These are phyloP conservation scores for Physella acuta DNA, from an alignment of 1,140 invertebrate genomes.

Conservation along the genomic window DNA sequence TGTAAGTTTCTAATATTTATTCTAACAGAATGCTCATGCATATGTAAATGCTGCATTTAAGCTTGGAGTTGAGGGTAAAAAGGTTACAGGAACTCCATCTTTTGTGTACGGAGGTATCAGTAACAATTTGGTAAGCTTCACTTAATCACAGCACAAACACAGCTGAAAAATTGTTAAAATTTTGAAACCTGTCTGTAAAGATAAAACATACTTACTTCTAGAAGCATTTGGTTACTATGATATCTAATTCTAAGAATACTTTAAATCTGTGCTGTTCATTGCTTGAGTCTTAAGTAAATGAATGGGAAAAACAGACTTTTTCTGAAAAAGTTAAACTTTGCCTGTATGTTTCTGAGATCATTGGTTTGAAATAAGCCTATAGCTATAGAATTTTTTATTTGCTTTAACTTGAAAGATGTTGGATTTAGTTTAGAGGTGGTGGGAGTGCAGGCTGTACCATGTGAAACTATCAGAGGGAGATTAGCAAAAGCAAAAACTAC, in stretches of 20 bases:
- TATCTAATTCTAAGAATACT: neutral
- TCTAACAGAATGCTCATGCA: slow-evolving; percentile 72
- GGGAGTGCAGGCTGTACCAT: neutral
- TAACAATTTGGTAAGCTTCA: slow-evolving; percentile 28
- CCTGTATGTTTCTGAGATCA: no score
- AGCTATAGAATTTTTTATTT: no score
- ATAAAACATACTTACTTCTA: neutral
- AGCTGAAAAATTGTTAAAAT: neutral
- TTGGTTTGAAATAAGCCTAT: no score
- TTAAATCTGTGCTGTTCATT: neutral
- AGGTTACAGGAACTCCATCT: slow-evolving; percentile 28
- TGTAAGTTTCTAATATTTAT: neutral
- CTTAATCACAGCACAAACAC: neutral
- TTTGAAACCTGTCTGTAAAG: no score
- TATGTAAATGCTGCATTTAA: slow-evolving; percentile 78
- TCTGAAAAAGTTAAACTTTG: no score
- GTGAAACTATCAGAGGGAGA: neutral
- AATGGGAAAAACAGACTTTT: no score
- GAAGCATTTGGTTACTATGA: neutral
- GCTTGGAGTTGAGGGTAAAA: slow-evolving; percentile 32
- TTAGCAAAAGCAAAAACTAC: neutral
- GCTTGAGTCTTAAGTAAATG: no score
- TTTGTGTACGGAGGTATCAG: slow-evolving; percentile 34
- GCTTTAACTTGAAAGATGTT: neutral
- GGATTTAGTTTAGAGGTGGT: neutral